Evolutionary conservation across 1,140 invertebrate species (phyloP).

Genomic region (Procambarus clarkii): DNA sequence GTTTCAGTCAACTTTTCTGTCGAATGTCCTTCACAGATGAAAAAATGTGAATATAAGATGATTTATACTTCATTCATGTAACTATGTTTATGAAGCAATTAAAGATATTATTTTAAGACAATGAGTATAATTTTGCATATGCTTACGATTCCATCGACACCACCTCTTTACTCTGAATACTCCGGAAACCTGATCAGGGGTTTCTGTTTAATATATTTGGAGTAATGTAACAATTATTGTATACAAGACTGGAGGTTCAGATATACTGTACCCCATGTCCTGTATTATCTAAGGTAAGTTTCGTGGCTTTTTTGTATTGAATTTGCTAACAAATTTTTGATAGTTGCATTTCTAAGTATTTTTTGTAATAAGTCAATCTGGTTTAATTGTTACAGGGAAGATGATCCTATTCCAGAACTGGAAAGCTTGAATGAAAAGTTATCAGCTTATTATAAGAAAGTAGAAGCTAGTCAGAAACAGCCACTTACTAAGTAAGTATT

Average conservation of each 20-base stretch:
- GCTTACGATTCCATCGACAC: neutral
- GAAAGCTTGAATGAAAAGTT: conserved; percentile 54
- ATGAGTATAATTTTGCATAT: neutral
- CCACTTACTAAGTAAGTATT: conserved; percentile 17
- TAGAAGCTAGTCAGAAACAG: conserved; percentile 47
- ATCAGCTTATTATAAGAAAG: conserved; percentile 57
- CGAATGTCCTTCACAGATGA: no score
- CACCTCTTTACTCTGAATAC: neutral
- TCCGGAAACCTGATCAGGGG: neutral
- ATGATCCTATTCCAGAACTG: conserved; percentile 37
- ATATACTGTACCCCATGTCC: neutral
- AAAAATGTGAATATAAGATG: no score
- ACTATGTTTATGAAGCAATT: neutral
- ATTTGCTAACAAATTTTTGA: neutral
- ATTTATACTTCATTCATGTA: neutral
- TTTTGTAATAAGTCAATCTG: neutral
- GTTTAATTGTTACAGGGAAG: conserved; percentile 32
- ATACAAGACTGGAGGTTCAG: neutral
- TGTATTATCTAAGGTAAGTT: conserved; percentile 1
- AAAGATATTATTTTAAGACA: neutral
- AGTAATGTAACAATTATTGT: neutral
- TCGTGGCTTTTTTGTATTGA: neutral
- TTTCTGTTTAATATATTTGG: neutral
- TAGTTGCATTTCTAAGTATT: neutral
- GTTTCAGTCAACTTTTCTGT: no score